Conservation (phyloP, 2,113 vertebrate species). For the Hymenochirus boettgeri region DNA sequence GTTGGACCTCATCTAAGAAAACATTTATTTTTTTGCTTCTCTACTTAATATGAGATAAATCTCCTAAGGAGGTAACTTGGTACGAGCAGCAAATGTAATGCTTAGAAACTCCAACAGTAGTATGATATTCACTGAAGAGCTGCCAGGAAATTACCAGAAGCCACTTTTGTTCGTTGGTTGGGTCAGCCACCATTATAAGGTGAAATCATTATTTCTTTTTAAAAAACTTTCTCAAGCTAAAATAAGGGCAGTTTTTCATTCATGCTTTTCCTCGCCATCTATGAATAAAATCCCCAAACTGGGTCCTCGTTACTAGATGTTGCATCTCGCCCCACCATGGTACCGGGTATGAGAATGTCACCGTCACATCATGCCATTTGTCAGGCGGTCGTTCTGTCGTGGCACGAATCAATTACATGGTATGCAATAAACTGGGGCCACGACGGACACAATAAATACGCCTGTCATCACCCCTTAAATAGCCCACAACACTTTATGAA, state of each 20-base stretch:
- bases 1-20: too few species aligned
- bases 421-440: constrained; percentile 37
- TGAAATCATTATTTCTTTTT: too few species aligned
- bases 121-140: too few species aligned
- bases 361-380: constrained; percentile 26
- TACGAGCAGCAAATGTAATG: too few species aligned
- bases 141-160: too few species aligned
- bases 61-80: too few species aligned
- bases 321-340: neutral
- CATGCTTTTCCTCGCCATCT: neutral
- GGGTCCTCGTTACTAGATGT: neutral
- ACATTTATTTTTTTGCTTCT: too few species aligned
- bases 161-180: too few species aligned
- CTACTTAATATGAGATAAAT: too few species aligned
- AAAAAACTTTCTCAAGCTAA: neutral
- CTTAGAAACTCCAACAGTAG: too few species aligned
- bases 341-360: constrained; percentile 1
- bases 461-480: constrained; percentile 41
- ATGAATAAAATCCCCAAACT: neutral
- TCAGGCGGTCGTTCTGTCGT: constrained; percentile 31
- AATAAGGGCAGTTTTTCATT: neutral
- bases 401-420: constrained; percentile 35
- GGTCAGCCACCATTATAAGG: too few species aligned
- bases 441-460: constrained; percentile 36
- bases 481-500: constrained; percentile 36